Percentiles rank a stretch among this genome's conserved stretches.
Evolutionary conservation across 2,888 invertebrate genomes (phyloP).

Genomic region (Hirtodrosophila histrioides): DNA sequence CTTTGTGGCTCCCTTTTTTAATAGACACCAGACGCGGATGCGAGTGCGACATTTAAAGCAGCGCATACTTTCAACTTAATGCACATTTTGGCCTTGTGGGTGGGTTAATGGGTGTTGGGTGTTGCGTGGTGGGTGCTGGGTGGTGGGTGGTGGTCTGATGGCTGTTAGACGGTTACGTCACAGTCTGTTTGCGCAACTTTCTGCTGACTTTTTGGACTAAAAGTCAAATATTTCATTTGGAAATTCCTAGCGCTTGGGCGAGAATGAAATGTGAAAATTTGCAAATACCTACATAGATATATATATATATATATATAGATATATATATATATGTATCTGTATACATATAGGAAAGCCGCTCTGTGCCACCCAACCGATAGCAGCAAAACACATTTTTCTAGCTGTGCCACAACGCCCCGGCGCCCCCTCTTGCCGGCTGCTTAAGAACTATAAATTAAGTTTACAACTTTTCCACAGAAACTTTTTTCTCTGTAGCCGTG

Average conservation of each 20-base stretch:
- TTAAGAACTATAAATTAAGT: conserved; percentile 77
- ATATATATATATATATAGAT: conserved; percentile 2
- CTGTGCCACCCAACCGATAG: conserved; percentile 56
- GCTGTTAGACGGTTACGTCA: conserved; percentile 36
- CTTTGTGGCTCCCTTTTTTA: conserved; percentile 6
- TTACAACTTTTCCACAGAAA: conserved; percentile 75
- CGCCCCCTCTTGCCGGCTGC: conserved; percentile 53
- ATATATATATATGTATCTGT: not conserved
- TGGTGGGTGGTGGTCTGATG: not conserved
- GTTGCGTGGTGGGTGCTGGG: not conserved
- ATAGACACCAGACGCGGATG: conserved; percentile 23
- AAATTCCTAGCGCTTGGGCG: conserved; percentile 74
- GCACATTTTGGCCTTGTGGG: conserved; percentile 36
- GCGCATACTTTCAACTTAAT: conserved; percentile 41
- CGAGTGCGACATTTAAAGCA: conserved; percentile 35
- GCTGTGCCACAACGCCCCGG: conserved; percentile 20
- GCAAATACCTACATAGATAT: conserved; percentile 41
- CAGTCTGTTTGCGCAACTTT: conserved; percentile 73
- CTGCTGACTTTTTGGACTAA: conserved; percentile 75
- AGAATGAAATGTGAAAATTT: conserved; percentile 77
- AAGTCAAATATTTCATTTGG: conserved; percentile 79
- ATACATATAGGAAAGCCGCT: conserved; percentile 29
- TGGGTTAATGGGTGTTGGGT: not conserved
- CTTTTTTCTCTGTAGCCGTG: conserved; percentile 43
- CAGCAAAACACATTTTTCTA: conserved; percentile 69